Conservation (phyloP, 2,113 vertebrate genomes). For the Rynchops niger region DNA sequence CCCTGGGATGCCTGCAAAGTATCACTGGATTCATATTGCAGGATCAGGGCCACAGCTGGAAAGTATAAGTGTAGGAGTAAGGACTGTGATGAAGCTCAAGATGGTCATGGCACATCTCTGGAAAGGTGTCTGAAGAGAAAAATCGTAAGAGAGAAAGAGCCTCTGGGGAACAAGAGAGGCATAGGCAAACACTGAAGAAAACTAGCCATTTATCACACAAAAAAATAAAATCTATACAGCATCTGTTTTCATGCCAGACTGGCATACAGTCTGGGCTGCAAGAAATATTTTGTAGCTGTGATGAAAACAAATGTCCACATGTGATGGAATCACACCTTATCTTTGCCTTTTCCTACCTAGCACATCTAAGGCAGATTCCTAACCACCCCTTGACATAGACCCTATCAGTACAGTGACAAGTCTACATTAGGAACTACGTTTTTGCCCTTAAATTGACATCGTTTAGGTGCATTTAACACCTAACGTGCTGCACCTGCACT, state of each 20-base stretch:
- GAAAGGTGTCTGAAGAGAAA: not conserved
- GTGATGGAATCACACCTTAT: fast-evolving
- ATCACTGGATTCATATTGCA: not conserved
- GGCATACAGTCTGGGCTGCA: not conserved
- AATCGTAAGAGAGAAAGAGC: not conserved
- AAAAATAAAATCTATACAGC: not conserved
- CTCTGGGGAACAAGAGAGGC: not conserved
- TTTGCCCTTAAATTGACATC: not conserved
- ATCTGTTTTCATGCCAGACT: not conserved
- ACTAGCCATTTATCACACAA: not conserved
- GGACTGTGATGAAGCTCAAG: not conserved
- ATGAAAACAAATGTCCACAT: not conserved
- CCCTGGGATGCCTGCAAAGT: not conserved
- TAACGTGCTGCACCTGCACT: too few species aligned
- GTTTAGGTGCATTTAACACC: not conserved
- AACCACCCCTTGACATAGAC: not conserved
- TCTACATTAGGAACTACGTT: not conserved
- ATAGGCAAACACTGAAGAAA: not conserved
- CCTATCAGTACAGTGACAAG: not conserved
- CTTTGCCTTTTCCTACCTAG: not conserved
- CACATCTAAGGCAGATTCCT: not conserved
- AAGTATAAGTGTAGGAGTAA: not conserved
- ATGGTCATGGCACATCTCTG: not conserved
- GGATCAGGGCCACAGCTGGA: not conserved
- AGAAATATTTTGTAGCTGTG: not conserved